Evolutionary conservation across 2,113 vertebrate species (phyloP).

Genomic region (Mellivora capensis): DNA sequence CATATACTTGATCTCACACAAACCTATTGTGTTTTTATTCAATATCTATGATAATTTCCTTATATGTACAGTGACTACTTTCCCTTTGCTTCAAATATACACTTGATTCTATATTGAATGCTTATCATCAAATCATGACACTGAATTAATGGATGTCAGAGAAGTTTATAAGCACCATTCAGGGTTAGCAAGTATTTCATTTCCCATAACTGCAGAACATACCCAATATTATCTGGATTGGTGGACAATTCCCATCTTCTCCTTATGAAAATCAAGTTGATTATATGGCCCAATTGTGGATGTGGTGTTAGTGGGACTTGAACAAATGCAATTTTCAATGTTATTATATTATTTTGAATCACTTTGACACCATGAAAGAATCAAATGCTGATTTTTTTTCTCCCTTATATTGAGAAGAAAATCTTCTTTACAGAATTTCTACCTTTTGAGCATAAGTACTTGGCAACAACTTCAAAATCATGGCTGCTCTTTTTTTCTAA

Average conservation of each 20-base stretch:
- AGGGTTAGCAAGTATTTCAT: conserved; percentile 63
- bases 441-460: neutral
- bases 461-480: neutral
- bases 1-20: neutral
- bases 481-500: neutral
- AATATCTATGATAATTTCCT: conserved; percentile 41
- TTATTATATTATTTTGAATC: neutral
- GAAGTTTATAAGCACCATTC: conserved; percentile 36
- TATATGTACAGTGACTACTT: conserved; percentile 35
- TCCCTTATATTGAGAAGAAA: neutral
- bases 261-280: neutral
- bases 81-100: conserved; percentile 71
- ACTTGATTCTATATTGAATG: conserved; percentile 41
- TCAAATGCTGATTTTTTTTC: neutral
- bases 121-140: conserved; percentile 71
- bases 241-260: conserved; percentile 23
- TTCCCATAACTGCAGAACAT: conserved; percentile 40
- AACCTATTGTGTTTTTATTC: neutral
- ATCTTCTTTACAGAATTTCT: neutral
- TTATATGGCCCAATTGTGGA: neutral
- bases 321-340: neutral
- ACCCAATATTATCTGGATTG: neutral
- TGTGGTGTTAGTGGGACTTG: neutral
- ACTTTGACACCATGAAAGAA: neutral
- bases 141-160: conserved; percentile 64